Conservation (phyloP, 2,888 invertebrate species). For the Drosophila dives region DNA sequence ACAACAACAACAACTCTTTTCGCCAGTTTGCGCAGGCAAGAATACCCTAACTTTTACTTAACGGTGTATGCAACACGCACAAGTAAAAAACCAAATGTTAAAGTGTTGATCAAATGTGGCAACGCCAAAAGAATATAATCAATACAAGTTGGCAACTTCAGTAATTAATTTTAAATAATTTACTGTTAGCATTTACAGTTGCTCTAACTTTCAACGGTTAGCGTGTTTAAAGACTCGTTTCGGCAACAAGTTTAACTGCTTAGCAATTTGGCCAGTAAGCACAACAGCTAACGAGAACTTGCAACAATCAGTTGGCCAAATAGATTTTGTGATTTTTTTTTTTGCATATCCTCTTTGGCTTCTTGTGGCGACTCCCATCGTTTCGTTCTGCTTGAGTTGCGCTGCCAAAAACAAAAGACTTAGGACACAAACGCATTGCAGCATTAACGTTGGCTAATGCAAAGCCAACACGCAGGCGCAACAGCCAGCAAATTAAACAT, state of each 20-base stretch:
- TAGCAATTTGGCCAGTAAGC: neutral
- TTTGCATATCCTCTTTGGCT: neutral
- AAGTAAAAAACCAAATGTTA: neutral
- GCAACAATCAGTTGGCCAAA: neutral
- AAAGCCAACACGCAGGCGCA: slow-evolving; percentile 29
- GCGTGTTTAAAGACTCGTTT: neutral
- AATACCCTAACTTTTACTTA: slow-evolving; percentile 1
- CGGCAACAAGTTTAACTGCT: neutral
- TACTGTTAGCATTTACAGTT: neutral
- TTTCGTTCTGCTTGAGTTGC: slow-evolving; percentile 13
- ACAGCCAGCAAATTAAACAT: slow-evolving; percentile 32
- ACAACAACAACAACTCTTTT: slow-evolving; percentile 11
- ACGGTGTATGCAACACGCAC: neutral
- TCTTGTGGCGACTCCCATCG: neutral
- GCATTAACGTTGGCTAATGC: slow-evolving; percentile 15
- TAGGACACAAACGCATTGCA: slow-evolving; percentile 51
- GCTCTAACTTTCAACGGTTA: neutral
- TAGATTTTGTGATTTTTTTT: neutral
- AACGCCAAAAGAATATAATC: neutral
- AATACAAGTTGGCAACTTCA: neutral
- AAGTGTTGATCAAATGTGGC: neutral
- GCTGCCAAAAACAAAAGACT: slow-evolving; percentile 36
- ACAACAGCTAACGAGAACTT: neutral
- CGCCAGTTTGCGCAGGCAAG: slow-evolving; percentile 26
- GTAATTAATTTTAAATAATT: neutral